phyloP scores from a whole-genome alignment of 2,797 vertebrate species.

The Enteromius argenteus region DNA sequence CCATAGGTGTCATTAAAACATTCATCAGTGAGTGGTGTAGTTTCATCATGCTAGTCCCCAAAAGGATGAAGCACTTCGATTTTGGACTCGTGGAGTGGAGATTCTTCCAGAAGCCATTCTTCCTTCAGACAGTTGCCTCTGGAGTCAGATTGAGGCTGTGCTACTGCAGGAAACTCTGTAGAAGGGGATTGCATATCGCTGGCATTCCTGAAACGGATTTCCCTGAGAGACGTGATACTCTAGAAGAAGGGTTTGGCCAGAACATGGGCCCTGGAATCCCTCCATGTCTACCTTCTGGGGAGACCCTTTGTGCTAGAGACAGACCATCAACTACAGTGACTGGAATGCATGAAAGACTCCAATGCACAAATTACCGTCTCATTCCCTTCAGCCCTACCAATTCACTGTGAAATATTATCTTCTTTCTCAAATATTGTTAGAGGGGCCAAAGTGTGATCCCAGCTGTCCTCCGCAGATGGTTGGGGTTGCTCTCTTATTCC shows the following conservation, averaged over 20 bases:
- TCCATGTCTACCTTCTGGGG: neutral
- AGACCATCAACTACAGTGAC: neutral
- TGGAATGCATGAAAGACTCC: neutral
- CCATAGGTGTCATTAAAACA: neutral
- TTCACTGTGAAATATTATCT: constrained; percentile 10
- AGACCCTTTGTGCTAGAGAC: constrained; percentile 1
- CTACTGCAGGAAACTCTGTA: neutral
- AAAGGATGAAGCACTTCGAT: neutral
- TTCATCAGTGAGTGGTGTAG: neutral
- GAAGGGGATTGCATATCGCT: neutral
- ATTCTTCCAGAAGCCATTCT: neutral
- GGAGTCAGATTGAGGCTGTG: neutral
- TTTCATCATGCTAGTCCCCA: neutral
- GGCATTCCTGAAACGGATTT: neutral
- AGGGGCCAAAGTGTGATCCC: neutral
- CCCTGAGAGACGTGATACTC: neutral
- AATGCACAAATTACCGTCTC: neutral
- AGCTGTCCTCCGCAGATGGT: neutral
- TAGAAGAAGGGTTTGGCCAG: neutral
- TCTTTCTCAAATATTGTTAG: neutral
- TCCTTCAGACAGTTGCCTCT: neutral
- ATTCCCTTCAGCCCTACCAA: neutral
- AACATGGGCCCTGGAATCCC: neutral
- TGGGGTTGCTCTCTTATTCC: neutral
- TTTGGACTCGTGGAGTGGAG: neutral